Evolutionary conservation across 2,888 invertebrate genomes (phyloP).

Genomic region (Drosophila recens): DNA sequence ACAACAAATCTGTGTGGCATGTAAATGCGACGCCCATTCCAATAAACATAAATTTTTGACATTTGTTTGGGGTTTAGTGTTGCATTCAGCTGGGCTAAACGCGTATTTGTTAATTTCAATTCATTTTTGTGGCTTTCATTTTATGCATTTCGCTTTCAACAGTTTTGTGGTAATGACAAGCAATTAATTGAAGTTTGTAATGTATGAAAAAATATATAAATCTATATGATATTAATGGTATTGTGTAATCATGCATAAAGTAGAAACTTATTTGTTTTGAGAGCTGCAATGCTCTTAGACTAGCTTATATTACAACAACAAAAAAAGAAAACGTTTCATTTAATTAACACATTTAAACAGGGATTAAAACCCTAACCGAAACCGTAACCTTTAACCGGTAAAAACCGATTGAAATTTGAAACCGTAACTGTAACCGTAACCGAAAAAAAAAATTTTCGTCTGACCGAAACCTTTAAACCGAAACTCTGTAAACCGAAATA

Average conservation of each 20-base stretch:
- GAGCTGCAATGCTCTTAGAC: neutral
- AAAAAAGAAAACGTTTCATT: neutral
- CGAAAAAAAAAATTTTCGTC: too few relatives aligned
- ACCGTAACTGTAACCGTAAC: too few relatives aligned
- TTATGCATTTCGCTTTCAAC: constrained; percentile 42
- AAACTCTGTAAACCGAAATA: too few relatives aligned
- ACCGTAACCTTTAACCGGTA: too few relatives aligned
- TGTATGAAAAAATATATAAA: constrained; percentile 1
- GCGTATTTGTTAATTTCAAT: constrained; percentile 8
- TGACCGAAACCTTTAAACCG: too few relatives aligned
- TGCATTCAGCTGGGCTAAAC: constrained; percentile 18
- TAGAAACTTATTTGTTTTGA: constrained; percentile 4
- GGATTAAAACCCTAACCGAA: too few relatives aligned
- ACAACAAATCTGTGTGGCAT: constrained; percentile 40
- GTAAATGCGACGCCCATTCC: constrained; percentile 27
- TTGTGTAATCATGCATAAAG: constrained; percentile 3
- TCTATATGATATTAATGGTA: constrained; percentile 5
- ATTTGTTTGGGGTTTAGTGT: constrained; percentile 39
- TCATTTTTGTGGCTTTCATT: constrained; percentile 24
- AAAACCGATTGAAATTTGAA: too few relatives aligned
- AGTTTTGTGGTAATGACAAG: constrained; percentile 69
- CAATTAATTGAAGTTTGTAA: constrained; percentile 72
- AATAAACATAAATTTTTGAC: constrained; percentile 44
- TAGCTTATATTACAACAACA: neutral
- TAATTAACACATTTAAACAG: constrained; percentile 12